Evolutionary conservation across 2,888 invertebrate species (phyloP).

Genomic region (Eupelmus urozonus): DNA sequence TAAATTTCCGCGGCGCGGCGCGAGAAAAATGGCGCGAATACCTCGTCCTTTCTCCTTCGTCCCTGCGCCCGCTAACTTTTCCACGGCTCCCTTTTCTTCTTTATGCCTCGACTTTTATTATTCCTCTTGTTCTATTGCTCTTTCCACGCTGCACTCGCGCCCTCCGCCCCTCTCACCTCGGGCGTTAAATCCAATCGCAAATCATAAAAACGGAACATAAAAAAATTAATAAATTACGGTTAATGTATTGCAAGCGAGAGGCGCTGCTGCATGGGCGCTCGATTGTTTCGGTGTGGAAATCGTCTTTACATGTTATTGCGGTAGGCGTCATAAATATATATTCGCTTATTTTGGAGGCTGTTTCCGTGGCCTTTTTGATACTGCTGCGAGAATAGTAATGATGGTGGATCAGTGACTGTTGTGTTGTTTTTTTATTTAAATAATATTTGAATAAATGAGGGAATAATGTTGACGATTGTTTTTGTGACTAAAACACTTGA

Average conservation of each 20-base stretch:
- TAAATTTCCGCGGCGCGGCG: constrained; percentile 71
- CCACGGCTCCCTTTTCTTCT: constrained; percentile 58
- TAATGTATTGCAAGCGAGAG: background rate
- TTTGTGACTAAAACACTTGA: no score
- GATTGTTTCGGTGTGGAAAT: constrained; percentile 1
- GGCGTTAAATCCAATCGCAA: constrained; percentile 37
- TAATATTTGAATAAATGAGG: no score
- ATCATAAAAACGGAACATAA: constrained; percentile 24
- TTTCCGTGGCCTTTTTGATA: no score
- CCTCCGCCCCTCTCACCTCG: background rate
- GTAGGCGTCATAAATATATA: constrained; percentile 11
- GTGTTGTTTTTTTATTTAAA: no score
- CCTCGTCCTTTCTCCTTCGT: constrained; percentile 64
- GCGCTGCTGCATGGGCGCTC: background rate
- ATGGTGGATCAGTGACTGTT: background rate
- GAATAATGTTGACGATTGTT: no score
- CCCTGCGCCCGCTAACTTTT: constrained; percentile 52
- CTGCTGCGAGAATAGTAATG: background rate
- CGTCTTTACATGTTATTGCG: background rate
- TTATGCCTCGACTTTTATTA: constrained; percentile 53
- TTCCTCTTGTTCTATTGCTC: constrained; percentile 48
- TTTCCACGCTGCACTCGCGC: constrained; percentile 31
- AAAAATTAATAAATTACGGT: constrained; percentile 38
- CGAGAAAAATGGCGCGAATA: constrained; percentile 75
- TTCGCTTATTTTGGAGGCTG: background rate